phyloP scores from a whole-genome alignment of 2,113 vertebrate species.

The Hydrolagus affinis region DNA sequence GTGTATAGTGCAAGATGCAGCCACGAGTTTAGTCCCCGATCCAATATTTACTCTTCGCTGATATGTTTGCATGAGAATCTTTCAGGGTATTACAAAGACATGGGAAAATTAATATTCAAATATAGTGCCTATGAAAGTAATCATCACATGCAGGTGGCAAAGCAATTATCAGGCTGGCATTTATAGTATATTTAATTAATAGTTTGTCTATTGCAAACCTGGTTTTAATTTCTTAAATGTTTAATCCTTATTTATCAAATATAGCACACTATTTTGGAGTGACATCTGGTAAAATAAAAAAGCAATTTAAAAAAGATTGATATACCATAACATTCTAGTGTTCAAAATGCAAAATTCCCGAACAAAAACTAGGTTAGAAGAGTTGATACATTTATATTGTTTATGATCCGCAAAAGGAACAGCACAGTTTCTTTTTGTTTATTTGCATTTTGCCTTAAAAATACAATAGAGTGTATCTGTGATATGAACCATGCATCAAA shows the following conservation, averaged over 20 bases:
- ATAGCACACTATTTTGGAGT: constrained; percentile 51
- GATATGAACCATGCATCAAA: background rate
- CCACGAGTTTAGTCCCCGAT: constrained; percentile 91
- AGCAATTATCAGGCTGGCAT: constrained; percentile 97
- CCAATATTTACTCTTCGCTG: constrained; percentile 99
- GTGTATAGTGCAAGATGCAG: constrained; percentile 74
- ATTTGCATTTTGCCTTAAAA: too few species aligned
- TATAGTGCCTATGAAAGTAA: constrained; percentile 75
- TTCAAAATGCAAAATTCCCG: constrained; percentile 5
- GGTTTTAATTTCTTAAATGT: constrained; percentile 78
- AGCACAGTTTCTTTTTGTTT: background rate
- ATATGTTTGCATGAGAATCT: constrained; percentile 85
- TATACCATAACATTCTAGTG: background rate
- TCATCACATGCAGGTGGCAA: constrained; percentile 85
- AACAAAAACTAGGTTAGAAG: background rate
- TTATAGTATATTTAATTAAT: constrained; percentile 94
- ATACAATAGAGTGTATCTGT: background rate
- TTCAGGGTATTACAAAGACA: constrained; percentile 72
- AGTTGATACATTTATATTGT: background rate
- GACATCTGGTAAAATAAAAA: constrained; percentile 48
- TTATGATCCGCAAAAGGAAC: background rate
- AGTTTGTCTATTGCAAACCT: constrained; percentile 82
- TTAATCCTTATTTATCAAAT: constrained; percentile 80
- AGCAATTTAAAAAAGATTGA: background rate
- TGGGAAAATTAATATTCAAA: constrained; percentile 72